Evolutionary conservation across 2,888 invertebrate species (phyloP).

Genomic region (Athalia circularis): DNA sequence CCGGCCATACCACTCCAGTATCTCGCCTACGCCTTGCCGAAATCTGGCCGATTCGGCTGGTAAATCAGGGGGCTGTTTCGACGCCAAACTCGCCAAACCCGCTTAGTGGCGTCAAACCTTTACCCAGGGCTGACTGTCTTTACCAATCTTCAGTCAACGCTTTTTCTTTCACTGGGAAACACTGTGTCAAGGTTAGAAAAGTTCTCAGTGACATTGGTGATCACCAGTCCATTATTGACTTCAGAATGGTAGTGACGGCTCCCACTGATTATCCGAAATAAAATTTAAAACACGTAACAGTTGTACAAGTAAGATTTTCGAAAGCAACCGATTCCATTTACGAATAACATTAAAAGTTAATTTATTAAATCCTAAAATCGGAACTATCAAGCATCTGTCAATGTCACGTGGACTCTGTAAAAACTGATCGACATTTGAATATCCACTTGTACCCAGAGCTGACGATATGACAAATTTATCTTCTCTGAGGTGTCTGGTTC

Average conservation of each 20-base stretch:
- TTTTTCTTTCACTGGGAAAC: too few relatives aligned
- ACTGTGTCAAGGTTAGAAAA: too few relatives aligned
- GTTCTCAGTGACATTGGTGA: too few relatives aligned
- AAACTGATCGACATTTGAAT: slow-evolving; percentile 10
- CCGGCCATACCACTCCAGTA: too few relatives aligned
- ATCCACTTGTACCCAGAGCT: neutral
- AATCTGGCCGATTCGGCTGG: too few relatives aligned
- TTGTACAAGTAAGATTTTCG: neutral
- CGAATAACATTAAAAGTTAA: neutral
- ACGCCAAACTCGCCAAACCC: too few relatives aligned
- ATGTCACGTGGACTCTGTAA: neutral
- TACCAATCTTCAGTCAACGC: too few relatives aligned
- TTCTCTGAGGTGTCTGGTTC: neutral
- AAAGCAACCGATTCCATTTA: too few relatives aligned
- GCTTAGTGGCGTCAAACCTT: too few relatives aligned
- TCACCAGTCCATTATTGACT: slow-evolving; percentile 7
- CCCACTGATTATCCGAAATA: neutral
- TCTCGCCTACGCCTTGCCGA: too few relatives aligned
- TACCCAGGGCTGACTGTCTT: too few relatives aligned
- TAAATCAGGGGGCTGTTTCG: too few relatives aligned
- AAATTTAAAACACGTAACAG: neutral
- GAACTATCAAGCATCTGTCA: neutral
- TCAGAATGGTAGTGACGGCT: neutral
- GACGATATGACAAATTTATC: slow-evolving; percentile 30
- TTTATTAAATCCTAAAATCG: neutral